Percentiles rank a stretch among this genome's conserved stretches.
phyloP scores from a whole-genome alignment of 2,113 vertebrate genomes.

The Myrmecobius fasciatus region DNA sequence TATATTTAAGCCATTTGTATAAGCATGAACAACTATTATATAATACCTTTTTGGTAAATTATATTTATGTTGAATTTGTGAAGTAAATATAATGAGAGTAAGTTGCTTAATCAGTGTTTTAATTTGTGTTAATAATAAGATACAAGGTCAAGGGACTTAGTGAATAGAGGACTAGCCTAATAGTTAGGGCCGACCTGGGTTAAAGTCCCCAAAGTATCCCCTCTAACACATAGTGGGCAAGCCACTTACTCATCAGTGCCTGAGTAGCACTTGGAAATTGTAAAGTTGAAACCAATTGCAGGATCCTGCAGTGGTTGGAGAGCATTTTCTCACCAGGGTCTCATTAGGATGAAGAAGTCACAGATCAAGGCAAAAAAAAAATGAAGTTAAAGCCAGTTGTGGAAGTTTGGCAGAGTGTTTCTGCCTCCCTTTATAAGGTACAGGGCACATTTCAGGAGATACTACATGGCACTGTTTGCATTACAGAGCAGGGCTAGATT shows the following conservation, averaged over 20 bases:
- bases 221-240: neutral
- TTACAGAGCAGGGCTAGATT: constrained; percentile 62
- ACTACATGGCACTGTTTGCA: neutral
- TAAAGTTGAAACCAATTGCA: neutral
- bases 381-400: neutral
- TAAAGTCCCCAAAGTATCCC: too few relatives aligned
- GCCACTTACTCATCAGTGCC: neutral
- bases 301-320: neutral
- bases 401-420: constrained; percentile 37
- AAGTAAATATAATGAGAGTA: neutral
- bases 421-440: constrained; percentile 26
- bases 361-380: neutral
- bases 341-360: neutral
- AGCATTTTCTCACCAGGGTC: neutral
- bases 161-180: neutral
- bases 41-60: neutral
- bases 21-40: neutral
- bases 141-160: neutral
- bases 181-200: neutral
- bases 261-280: neutral
- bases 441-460: neutral
- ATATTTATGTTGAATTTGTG: neutral
- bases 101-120: constrained; percentile 44
- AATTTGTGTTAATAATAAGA: neutral
- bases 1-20: neutral